A percentile compares a stretch with the other conserved stretches of the same genome.
phyloP scores from a whole-genome alignment of 2,113 vertebrate species.

The Indicator indicator region DNA sequence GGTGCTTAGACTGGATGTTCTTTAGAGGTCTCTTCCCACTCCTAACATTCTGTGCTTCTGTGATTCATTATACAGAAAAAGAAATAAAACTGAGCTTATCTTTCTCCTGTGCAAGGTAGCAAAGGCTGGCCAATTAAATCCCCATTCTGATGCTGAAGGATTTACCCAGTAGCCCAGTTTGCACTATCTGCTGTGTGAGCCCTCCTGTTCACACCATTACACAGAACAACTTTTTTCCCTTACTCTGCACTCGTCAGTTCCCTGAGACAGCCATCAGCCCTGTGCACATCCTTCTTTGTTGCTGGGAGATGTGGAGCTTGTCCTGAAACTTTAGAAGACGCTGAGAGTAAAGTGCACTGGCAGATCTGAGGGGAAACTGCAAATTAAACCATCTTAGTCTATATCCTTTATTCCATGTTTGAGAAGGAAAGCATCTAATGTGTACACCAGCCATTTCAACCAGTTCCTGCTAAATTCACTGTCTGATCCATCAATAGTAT shows the following conservation, averaged over 20 bases:
- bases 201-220: not conserved
- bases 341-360: not conserved
- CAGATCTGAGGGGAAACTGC: not conserved
- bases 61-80: not conserved
- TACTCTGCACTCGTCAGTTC: not conserved
- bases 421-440: not conserved
- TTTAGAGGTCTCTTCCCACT: no score
- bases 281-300: not conserved
- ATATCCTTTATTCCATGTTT: not conserved
- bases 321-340: not conserved
- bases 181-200: not conserved
- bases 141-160: not conserved
- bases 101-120: not conserved
- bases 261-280: not conserved
- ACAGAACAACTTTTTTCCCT: not conserved
- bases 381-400: not conserved
- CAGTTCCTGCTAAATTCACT: not conserved
- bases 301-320: not conserved
- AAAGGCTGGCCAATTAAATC: not conserved
- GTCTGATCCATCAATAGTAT: not conserved
- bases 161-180: constrained; percentile 7
- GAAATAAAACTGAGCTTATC: not conserved
- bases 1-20: no score
- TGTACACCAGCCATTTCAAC: not conserved
- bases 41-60: no score